Evolutionary conservation across 2,797 vertebrate species (phyloP), one percentile per base, ranked within the genome.

Genomic region (Onychomys arenicola): DNA sequence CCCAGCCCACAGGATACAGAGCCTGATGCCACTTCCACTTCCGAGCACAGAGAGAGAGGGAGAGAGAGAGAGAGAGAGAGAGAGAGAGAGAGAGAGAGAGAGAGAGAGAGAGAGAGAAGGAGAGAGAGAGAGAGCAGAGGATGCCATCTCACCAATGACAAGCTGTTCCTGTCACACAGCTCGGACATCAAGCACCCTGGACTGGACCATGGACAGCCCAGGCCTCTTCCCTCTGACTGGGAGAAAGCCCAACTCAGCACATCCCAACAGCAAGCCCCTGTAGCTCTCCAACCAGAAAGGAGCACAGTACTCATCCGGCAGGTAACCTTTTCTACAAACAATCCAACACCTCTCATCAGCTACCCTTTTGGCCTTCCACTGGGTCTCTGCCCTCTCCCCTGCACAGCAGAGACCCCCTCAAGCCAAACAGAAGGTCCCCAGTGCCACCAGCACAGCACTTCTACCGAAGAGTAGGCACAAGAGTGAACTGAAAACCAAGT

Each of bases 1-100:
- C 94, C 97, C 98, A 98, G 76, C 86, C 96, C 93, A 97, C 96
- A 92, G 96, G 96, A 96, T 93, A 90, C 97, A 77, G 95, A 82
- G 80, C 27, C 97, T 96, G 61, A 92, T 93, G 91, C 97, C 90
- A 97, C 95, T 93, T 98, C 97, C 71, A 97, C 95, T 93, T 98
- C 97, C 71, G 2, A 96, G 59, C 96, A 94, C 77, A 93, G 67
- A 93, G 59, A 63, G 57, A 84, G 55, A 78, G 37, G 29, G 76
- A 71, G 90, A 88, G 46, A 93, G 8, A 88, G 61, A 89, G 14
- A 67, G 73, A 52, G 63, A 83, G 87, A 85, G 55, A 93, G 2
- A 91, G 23, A 93, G 27, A 82, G 34, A 40, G 43, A 73, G 19
- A 91, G 88, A 88, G 63, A n/a, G n/a, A n/a, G n/a, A n/a, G n/a